Evolutionary conservation across 2,797 vertebrate species (phyloP), one percentile per base, ranked within the genome.

Genomic region (Acipenser ruthenus): DNA sequence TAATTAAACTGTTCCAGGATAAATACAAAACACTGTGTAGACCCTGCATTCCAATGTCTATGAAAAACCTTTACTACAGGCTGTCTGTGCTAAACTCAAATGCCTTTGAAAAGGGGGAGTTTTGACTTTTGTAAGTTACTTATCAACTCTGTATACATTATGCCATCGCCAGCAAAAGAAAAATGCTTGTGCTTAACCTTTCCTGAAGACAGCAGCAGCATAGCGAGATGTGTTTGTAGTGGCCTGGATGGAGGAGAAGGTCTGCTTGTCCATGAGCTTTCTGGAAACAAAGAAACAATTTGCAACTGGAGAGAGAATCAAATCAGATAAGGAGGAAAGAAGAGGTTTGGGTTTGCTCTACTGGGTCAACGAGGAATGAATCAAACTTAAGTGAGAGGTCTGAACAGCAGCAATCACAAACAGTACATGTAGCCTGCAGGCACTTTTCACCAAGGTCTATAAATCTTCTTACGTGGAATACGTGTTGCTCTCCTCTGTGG

Each of bases 211-310:
- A 9, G 94, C 97, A 64, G 93, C 95, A 1, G 95, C 96, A 1
- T 98, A 99, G 77, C 94, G 93, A 61, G 93, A 92, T 10, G 93
- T 94, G 67, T 95, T 94, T 72, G 89, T 95, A 2, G 94, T 94
- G 72, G 95, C 93, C 79, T 97, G 96, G 0, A 95, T 96, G 71
- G 97, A 99, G 48, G 91, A 90, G 77, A 99, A 98, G 0, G 87
- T 89, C 75, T 99, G 96, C 67, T 96, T 97, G 82, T 99, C 96
- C 97, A 99, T 99, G 80, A 97, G 83, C 83, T 98, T 99, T 77
- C 96, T 99, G 75, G 51, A 73, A 78, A 71, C 2, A 82, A 49
- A 69, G 15, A 50, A 15, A 60, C 0, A 49, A n/a, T 52, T 8
- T 10, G 23, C 6, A 48, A 13, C 18, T 10, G 50, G 3, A 37